Percentiles rank a stretch among this genome's conserved stretches.
These are phyloP conservation scores for Clavelina lepadiformis DNA, from an alignment of 23 tunicate genomes.

Conservation along the genomic window DNA sequence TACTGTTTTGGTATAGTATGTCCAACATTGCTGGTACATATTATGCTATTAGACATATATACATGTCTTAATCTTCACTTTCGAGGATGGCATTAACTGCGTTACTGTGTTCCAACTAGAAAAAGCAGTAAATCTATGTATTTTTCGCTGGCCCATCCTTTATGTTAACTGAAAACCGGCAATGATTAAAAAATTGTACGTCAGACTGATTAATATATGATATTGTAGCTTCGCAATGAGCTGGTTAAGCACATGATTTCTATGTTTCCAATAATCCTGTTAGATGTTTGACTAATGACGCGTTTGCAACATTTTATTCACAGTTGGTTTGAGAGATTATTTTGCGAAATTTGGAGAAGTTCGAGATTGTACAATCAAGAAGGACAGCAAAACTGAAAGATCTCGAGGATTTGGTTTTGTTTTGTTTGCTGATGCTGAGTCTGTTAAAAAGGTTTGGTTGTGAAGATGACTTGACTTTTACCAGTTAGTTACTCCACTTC, in stretches of 20 bases:
- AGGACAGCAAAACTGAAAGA: constrained; percentile 73
- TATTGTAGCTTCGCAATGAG: constrained; percentile 32
- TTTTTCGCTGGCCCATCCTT: too few species aligned
- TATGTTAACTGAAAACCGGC: too few species aligned
- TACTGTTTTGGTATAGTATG: too few species aligned
- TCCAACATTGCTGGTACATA: too few species aligned
- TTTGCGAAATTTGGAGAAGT: constrained; percentile 76
- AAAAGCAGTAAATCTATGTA: too few species aligned
- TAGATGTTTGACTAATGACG: constrained; percentile 2
- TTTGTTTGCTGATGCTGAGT: constrained; percentile 55
- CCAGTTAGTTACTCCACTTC: too few species aligned
- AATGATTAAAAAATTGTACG: constrained; percentile 8
- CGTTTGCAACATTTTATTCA: constrained; percentile 10
- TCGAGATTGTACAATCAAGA: constrained; percentile 76
- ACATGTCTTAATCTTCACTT: too few species aligned
- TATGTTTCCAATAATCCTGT: too few species aligned
- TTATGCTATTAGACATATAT: too few species aligned
- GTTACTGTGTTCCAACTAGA: too few species aligned
- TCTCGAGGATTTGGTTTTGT: constrained; percentile 99
- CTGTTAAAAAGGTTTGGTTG: constrained; percentile 57
- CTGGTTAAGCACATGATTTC: constrained; percentile 2
- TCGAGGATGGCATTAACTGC: too few species aligned
- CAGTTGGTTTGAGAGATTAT: constrained; percentile 66
- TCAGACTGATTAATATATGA: constrained; percentile 11
- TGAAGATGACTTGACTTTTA: not conserved